Conservation (phyloP, 2,888 invertebrate genomes). For the Parelbella ahira region DNA sequence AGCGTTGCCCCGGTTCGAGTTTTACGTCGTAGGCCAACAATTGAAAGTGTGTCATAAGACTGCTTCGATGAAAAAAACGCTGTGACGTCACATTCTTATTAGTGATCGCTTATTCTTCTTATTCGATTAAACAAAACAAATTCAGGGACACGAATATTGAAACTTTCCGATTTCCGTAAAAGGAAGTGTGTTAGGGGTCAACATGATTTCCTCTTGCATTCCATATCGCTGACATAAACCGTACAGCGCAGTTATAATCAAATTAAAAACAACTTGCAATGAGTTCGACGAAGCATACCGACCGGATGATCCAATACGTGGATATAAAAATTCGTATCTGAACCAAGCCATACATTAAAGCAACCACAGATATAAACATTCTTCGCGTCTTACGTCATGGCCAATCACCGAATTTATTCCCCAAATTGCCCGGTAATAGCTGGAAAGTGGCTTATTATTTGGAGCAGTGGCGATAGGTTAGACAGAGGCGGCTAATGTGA, state of each 20-base stretch:
- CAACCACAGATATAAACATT: slow-evolving; percentile 50
- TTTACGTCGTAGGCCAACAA: slow-evolving; percentile 34
- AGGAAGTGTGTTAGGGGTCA: slow-evolving; percentile 68
- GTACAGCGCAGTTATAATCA: slow-evolving; percentile 55
- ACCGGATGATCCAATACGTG: slow-evolving; percentile 60
- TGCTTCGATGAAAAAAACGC: slow-evolving; percentile 27
- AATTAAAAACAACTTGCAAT: slow-evolving; percentile 64
- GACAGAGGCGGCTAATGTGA: slow-evolving; percentile 50
- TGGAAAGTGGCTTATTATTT: slow-evolving; percentile 54
- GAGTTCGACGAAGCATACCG: slow-evolving; percentile 54
- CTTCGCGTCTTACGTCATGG: slow-evolving; percentile 50
- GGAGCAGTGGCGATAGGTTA: slow-evolving; percentile 39
- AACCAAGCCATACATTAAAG: slow-evolving; percentile 46
- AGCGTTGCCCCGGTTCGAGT: slow-evolving; percentile 55
- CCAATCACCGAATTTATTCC: slow-evolving; percentile 53
- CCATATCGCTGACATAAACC: slow-evolving; percentile 66
- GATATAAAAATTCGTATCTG: slow-evolving; percentile 54
- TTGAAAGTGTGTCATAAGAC: slow-evolving; percentile 50
- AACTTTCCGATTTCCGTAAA: slow-evolving; percentile 59
- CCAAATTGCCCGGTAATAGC: slow-evolving; percentile 47
- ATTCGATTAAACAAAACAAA: slow-evolving; percentile 30
- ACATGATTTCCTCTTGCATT: slow-evolving; percentile 73
- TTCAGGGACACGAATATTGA: slow-evolving; percentile 52
- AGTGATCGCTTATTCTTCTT: slow-evolving; percentile 29
- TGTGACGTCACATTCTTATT: slow-evolving; percentile 45